Percentiles rank a stretch among this genome's conserved stretches.
These are phyloP conservation scores for Varanus komodoensis DNA, from an alignment of 2,113 vertebrate species.

Conservation along the genomic window DNA sequence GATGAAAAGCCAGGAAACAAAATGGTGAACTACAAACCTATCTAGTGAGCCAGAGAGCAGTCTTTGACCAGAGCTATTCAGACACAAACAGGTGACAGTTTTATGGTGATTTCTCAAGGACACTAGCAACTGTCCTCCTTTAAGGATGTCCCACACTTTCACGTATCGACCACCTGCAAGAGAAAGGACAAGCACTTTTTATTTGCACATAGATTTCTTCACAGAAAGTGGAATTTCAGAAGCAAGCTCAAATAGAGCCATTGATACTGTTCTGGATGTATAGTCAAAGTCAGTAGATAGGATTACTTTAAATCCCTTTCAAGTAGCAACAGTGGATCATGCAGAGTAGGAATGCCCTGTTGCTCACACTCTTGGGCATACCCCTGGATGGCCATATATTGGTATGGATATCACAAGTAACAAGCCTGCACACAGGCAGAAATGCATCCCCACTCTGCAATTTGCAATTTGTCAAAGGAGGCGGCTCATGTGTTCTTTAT, in stretches of 20 bases:
- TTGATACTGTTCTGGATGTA: not conserved
- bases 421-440: too few species aligned
- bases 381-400: not conserved
- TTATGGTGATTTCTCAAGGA: conserved; percentile 98
- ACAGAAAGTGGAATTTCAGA: not conserved
- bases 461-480: too few species aligned
- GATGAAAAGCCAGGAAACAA: not conserved
- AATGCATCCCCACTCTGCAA: too few species aligned
- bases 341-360: too few species aligned
- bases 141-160: conserved; percentile 96
- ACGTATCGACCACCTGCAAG: conserved; percentile 90
- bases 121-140: conserved; percentile 92
- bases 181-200: not conserved
- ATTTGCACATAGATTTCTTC: not conserved
- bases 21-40: conserved; percentile 80
- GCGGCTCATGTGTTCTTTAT: not conserved
- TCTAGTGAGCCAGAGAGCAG: conserved; percentile 94
- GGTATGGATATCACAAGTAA: too few species aligned
- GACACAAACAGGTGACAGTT: conserved; percentile 92
- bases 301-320: not conserved
- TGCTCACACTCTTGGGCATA: too few species aligned
- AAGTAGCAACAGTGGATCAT: not conserved
- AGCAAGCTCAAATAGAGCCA: not conserved
- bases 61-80: conserved; percentile 91
- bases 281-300: not conserved